A percentile compares a stretch with the other conserved stretches of the same genome.
phyloP scores from a whole-genome alignment of 2,888 invertebrate species.

The Yponomeuta evonymella region DNA sequence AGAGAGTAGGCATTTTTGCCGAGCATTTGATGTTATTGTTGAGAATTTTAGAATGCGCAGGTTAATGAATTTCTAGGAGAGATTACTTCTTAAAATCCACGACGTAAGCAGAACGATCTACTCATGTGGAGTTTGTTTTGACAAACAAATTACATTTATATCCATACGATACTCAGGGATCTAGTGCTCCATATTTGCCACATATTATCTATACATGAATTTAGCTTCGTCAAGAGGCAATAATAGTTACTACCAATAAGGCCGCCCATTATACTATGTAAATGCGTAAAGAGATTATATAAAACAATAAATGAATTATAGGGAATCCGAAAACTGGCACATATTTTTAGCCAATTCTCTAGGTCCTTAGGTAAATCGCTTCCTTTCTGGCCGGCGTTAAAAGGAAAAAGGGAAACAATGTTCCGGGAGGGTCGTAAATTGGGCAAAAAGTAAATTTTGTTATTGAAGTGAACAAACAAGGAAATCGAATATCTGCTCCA shows the following conservation, averaged over 20 bases:
- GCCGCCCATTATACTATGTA: no score
- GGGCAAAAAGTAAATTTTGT: conserved; percentile 41
- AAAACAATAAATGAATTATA: no score
- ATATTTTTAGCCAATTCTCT: not conserved
- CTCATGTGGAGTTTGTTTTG: not conserved
- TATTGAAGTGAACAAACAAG: conserved; percentile 39
- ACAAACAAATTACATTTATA: no score
- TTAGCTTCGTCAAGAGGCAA: no score
- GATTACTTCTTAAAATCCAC: not conserved
- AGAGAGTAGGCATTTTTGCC: not conserved
- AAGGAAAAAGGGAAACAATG: conserved; percentile 26
- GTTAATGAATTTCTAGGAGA: conserved; percentile 22
- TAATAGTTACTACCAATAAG: no score
- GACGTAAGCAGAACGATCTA: not conserved
- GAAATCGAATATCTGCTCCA: conserved; percentile 42
- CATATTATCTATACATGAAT: no score
- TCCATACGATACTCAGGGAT: no score
- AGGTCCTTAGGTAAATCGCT: not conserved
- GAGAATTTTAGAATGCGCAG: not conserved
- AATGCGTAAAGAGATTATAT: no score
- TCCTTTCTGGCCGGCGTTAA: not conserved
- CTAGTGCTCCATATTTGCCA: no score
- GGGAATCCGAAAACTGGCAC: not conserved
- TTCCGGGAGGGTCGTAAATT: conserved; percentile 34
- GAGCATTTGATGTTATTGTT: not conserved